Base-by-base conservation (phyloP, 2,797 vertebrate genomes). In the Hipposideros larvatus region DNA sequence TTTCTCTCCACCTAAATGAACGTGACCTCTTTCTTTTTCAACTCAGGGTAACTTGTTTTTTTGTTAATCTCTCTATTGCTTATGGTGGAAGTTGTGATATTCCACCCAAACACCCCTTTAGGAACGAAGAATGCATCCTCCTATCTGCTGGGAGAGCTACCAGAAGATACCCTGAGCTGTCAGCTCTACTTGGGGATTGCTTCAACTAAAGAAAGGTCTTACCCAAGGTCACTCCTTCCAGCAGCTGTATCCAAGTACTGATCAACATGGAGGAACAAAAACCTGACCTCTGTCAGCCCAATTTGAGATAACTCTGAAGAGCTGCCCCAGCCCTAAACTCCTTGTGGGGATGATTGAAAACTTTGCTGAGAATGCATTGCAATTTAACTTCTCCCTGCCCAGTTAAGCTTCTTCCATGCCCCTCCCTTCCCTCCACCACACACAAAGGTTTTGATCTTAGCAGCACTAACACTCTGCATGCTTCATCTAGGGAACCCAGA, bases 1-100 rank as follows among this genome's bases (percentile, higher is more conserved):
- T 86, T 9, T 75, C 68, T 74, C 46, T 74, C 11, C 16, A 34
- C 19, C 75, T 71, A 85, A 86, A 82, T 88, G 91, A 95, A 57
- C 34, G 16, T 26, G 28, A 95, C 9, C 19, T 57, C 19, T 78
- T 74, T 71, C 21, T 87, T 96, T 61, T 95, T 71, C 73, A 19
- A 78, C 70, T 74, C 24, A 84, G 4, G 18, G 24, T 82, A 66
- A 46, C 26, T 70, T 61, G 3, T 41, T 79, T 31, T 82, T 16
- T 73, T 70, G 51, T n/a, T 63, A 79, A 87, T 80, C 5, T 82
- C 24, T 90, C 73, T 46, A 70, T 53, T 74, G 41, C 63, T 53
- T 34, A 21, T 63, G 34, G 26, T 82, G 3, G 43, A 65, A 66
- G 70, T 11, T 55, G 0, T 86, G 59, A 93, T 63, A 37, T 5